A percentile compares a stretch with the other conserved stretches of the same genome.
These are phyloP conservation scores for Punctoribates punctum DNA, from an alignment of 2,888 invertebrate genomes.

Conservation along the genomic window DNA sequence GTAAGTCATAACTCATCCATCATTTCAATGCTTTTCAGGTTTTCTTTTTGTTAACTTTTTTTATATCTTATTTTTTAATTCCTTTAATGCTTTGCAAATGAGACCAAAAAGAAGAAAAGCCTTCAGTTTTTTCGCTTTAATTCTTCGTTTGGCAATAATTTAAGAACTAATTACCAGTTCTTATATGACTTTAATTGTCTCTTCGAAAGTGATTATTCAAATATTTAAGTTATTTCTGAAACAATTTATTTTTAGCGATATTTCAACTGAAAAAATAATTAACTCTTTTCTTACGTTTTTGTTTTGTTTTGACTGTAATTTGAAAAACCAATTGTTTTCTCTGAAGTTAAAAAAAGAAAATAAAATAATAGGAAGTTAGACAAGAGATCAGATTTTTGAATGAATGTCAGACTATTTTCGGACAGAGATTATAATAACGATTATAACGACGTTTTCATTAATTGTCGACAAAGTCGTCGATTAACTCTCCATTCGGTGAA, in stretches of 20 bases:
- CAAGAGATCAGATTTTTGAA: too few species aligned
- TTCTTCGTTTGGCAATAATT: background rate
- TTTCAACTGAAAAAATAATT: background rate
- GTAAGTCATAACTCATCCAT: conserved; percentile 59
- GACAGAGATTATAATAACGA: too few species aligned
- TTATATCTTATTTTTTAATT: background rate
- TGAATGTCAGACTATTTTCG: too few species aligned
- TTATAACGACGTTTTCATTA: too few species aligned
- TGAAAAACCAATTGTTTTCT: background rate
- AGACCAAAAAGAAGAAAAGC: background rate
- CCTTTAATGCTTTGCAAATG: background rate
- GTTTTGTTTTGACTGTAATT: background rate
- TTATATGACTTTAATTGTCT: conserved; percentile 1
- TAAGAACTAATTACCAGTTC: background rate
- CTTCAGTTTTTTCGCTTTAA: background rate
- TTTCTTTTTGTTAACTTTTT: background rate
- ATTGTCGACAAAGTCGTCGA: too few species aligned
- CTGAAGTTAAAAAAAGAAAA: background rate
- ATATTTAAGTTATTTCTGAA: conserved; percentile 7
- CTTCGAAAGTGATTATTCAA: conserved; percentile 20
- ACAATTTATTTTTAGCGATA: background rate
- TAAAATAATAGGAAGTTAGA: too few species aligned
- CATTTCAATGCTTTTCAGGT: background rate
- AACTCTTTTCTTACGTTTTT: background rate
- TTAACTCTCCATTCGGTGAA: too few species aligned